Evolutionary conservation across 2,113 vertebrate species (phyloP).

Genomic region (Hyperopisus bebe): DNA sequence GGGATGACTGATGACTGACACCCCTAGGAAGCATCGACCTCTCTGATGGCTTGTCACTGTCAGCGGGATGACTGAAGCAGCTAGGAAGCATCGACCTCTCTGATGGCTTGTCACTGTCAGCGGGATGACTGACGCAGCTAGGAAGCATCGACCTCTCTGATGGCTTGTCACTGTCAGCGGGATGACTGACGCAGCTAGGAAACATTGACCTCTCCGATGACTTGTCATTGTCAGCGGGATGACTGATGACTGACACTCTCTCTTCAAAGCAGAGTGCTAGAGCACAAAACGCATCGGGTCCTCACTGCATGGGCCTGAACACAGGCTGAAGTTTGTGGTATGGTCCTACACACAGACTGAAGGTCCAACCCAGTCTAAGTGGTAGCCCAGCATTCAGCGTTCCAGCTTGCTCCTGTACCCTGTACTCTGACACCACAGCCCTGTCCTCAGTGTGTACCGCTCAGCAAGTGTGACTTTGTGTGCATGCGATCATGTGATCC

Average conservation of each 20-base stretch:
- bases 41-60: neutral
- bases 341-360: neutral
- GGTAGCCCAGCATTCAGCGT: neutral
- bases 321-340: neutral
- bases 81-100: neutral
- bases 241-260: neutral
- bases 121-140: too few relatives aligned
- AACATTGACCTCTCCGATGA: neutral
- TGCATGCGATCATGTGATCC: slow-evolving; percentile 19
- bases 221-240: too few relatives aligned
- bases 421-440: neutral
- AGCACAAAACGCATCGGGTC: neutral
- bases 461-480: neutral
- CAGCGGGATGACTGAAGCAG: too few relatives aligned
- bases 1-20: neutral
- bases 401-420: neutral
- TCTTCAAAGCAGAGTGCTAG: neutral
- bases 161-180: too few relatives aligned
- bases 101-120: neutral
- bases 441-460: neutral
- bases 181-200: neutral
- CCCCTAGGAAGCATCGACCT: neutral
- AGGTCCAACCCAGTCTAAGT: neutral
- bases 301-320: neutral
- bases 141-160: neutral